Conservation (phyloP, 2,113 vertebrate species). For the Steatornis caripensis region DNA sequence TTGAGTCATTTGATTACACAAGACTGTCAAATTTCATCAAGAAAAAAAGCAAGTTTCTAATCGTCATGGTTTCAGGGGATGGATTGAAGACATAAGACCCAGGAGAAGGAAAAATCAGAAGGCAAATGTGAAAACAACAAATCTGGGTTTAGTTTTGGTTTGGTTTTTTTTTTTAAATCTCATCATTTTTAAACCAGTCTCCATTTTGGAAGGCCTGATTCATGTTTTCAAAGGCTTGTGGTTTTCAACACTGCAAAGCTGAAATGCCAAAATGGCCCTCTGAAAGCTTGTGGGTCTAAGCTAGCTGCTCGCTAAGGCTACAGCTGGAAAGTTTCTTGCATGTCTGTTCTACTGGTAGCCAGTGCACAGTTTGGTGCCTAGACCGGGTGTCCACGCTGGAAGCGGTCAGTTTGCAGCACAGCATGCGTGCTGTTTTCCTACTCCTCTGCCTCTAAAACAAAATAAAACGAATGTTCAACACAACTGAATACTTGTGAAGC, state of each 20-base stretch:
- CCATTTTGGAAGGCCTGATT: neutral
- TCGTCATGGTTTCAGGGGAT: neutral
- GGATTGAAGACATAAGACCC: neutral
- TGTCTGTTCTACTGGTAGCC: neutral
- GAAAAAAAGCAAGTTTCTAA: neutral
- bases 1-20: neutral
- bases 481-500: neutral
- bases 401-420: neutral
- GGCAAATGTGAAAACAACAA: neutral
- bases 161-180: neutral
- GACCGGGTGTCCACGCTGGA: fast-evolving
- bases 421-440: neutral
- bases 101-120: neutral
- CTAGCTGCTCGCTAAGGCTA: neutral
- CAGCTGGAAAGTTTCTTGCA: neutral
- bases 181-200: neutral
- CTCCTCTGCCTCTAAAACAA: neutral
- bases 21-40: neutral
- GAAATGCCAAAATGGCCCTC: neutral
- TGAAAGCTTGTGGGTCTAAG: neutral
- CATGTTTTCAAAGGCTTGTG: neutral
- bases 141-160: neutral
- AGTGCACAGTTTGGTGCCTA: neutral
- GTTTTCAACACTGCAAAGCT: neutral
- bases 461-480: neutral